A percentile compares a stretch with the other conserved stretches of the same genome.
These are phyloP conservation scores for Chascanopsetta lugubris DNA, from an alignment of 2,113 vertebrate species.

Conservation along the genomic window DNA sequence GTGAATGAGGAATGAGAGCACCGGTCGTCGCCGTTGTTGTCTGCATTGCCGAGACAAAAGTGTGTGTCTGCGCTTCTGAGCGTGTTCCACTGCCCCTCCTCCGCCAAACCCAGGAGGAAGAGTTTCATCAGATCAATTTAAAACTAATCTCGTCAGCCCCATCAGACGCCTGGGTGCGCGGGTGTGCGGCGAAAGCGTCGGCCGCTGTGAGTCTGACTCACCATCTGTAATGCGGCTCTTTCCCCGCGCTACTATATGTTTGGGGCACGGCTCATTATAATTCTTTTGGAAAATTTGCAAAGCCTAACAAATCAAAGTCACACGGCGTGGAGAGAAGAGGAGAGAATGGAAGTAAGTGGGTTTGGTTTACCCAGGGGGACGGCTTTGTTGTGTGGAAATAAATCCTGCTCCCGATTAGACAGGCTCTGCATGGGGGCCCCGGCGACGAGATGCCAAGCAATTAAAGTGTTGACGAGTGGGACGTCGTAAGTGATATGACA, in stretches of 20 bases:
- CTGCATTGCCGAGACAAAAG: too few species aligned
- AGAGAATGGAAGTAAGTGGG: conserved; percentile 10
- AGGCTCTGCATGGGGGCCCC: conserved; percentile 24
- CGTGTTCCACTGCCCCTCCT: not conserved
- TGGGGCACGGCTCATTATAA: conserved; percentile 30
- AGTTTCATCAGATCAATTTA: conserved; percentile 46
- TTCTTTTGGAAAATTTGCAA: conserved; percentile 37
- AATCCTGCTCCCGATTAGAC: conserved; percentile 54
- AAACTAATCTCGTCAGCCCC: conserved; percentile 45
- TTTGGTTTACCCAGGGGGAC: conserved; percentile 40
- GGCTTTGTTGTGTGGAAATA: conserved; percentile 55
- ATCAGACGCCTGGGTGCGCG: conserved; percentile 1
- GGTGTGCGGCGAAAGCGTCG: not conserved
- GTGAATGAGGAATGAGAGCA: too few species aligned
- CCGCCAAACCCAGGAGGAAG: conserved; percentile 31
- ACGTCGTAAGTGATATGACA: conserved; percentile 41
- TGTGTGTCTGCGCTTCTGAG: not conserved
- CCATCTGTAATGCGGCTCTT: conserved; percentile 25
- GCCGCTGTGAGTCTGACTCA: conserved; percentile 17
- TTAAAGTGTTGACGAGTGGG: conserved; percentile 25
- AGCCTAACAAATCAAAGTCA: conserved; percentile 51
- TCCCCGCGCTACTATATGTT: too few species aligned
- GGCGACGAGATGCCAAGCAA: conserved; percentile 23
- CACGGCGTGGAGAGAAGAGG: conserved; percentile 13
- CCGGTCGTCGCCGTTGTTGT: too few species aligned